Percentiles rank a stretch among this genome's conserved stretches.
These are phyloP conservation scores for Drosophila pseudoananassae DNA, from an alignment of 1,140 invertebrate species.

Conservation along the genomic window DNA sequence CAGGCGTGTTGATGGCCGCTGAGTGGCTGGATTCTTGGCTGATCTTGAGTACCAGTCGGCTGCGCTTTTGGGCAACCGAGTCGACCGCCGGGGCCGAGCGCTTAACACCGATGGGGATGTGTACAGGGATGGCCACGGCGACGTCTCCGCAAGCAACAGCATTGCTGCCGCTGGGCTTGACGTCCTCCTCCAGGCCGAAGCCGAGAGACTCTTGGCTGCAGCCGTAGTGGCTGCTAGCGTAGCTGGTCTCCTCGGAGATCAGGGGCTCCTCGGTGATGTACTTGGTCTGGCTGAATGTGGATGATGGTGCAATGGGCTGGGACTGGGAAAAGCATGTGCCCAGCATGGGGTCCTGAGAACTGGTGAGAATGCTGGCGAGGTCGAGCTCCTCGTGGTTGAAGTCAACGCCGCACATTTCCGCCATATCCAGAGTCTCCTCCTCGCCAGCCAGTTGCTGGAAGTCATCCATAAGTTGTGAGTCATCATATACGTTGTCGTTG, in stretches of 20 bases:
- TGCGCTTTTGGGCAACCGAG: conserved; percentile 41
- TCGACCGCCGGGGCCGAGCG: conserved; percentile 45
- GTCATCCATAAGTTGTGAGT: conserved; percentile 30
- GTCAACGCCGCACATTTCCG: conserved; percentile 51
- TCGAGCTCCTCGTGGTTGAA: conserved; percentile 45
- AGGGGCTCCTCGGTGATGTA: conserved; percentile 45
- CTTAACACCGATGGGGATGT: conserved; percentile 37
- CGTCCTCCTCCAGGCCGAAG: conserved; percentile 43
- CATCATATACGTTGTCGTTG: conserved; percentile 45
- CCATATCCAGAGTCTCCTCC: conserved; percentile 52
- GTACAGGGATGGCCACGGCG: conserved; percentile 20
- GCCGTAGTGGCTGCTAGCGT: conserved; percentile 7
- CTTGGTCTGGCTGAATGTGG: conserved; percentile 22
- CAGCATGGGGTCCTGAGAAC: conserved; percentile 53
- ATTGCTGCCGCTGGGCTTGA: conserved; percentile 18
- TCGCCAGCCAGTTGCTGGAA: conserved; percentile 23
- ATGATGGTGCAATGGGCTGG: conserved; percentile 16
- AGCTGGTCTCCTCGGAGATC: conserved; percentile 46
- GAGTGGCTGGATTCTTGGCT: conserved; percentile 20
- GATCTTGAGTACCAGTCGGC: conserved; percentile 29
- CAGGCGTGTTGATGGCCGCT: conserved; percentile 49
- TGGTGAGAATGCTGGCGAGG: conserved; percentile 28
- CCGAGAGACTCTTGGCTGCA: conserved; percentile 62
- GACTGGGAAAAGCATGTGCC: conserved; percentile 12
- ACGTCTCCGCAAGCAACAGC: conserved; percentile 11